These are phyloP conservation scores for Pangasius sanitwongsei DNA, from an alignment of 2,797 vertebrate genomes.

Conservation along the genomic window DNA sequence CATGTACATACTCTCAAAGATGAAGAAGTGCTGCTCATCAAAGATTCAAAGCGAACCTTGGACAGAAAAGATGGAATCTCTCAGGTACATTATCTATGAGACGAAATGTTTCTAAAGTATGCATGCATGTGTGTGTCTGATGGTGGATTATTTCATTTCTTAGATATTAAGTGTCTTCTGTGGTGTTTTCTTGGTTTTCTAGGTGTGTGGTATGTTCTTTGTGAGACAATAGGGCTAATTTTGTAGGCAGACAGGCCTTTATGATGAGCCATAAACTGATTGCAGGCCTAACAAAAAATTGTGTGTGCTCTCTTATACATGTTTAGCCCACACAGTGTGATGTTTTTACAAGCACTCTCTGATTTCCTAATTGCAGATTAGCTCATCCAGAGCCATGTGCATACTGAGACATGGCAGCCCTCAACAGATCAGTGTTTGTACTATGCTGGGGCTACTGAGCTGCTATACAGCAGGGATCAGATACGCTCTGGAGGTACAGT, in stretches of 20 bases:
- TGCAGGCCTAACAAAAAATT: conserved; percentile 64
- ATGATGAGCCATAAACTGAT: conserved; percentile 41
- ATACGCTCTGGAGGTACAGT: conserved; percentile 83
- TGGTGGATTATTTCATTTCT: conserved; percentile 22
- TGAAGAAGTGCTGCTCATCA: conserved; percentile 90
- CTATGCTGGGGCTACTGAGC: conserved; percentile 83
- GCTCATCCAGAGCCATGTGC: conserved; percentile 84
- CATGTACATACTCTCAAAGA: conserved; percentile 87
- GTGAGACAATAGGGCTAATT: conserved; percentile 50
- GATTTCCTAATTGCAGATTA: conserved; percentile 58
- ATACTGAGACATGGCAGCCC: conserved; percentile 83
- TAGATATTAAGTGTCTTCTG: conserved; percentile 50
- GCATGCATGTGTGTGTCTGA: conserved; percentile 47
- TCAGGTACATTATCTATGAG: conserved; percentile 46
- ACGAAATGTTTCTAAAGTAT: neutral
- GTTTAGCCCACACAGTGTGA: neutral
- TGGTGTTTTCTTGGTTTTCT: conserved; percentile 32
- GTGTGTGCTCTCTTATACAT: neutral
- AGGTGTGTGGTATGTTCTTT: conserved; percentile 36
- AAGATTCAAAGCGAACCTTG: conserved; percentile 78
- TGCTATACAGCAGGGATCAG: conserved; percentile 87
- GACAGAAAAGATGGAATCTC: conserved; percentile 62
- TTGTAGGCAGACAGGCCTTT: conserved; percentile 36
- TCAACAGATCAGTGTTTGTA: conserved; percentile 75
- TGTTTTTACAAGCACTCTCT: conserved; percentile 35